Percentiles rank a stretch among this genome's conserved stretches.
phyloP scores from a whole-genome alignment of 2,888 invertebrate species.

The Lepeophtheirus nordmannii region DNA sequence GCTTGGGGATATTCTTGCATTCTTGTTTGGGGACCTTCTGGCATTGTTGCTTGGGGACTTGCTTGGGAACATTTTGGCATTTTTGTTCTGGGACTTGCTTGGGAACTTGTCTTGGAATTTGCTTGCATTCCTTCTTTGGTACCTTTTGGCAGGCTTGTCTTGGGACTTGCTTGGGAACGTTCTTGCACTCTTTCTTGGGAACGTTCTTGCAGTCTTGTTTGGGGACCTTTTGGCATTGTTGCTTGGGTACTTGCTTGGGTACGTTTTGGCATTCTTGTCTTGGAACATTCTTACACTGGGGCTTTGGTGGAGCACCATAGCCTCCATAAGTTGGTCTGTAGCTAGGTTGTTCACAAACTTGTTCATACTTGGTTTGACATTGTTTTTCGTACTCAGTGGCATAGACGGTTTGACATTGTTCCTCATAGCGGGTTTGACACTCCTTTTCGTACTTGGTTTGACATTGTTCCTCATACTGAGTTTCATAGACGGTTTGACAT shows the following conservation, averaged over 20 bases:
- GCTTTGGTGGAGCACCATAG: slow-evolving; percentile 19
- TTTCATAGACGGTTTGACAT: slow-evolving; percentile 12
- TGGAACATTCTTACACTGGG: slow-evolving; percentile 11
- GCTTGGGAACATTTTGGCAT: slow-evolving; percentile 12
- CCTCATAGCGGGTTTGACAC: slow-evolving; percentile 16
- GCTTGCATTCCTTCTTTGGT: slow-evolving; percentile 10
- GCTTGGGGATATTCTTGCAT: slow-evolving; percentile 23
- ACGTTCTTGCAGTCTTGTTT: slow-evolving; percentile 21
- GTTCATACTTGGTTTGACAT: slow-evolving; percentile 21
- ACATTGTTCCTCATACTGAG: slow-evolving; percentile 9
- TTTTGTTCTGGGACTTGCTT: slow-evolving; percentile 10
- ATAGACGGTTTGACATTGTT: slow-evolving; percentile 21
- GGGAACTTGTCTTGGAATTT: slow-evolving; percentile 21
- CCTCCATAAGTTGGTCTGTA: slow-evolving; percentile 6
- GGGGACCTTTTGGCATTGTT: slow-evolving; percentile 13
- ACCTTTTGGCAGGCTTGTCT: slow-evolving; percentile 14
- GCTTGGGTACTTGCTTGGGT: slow-evolving; percentile 23
- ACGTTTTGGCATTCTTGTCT: slow-evolving; percentile 20
- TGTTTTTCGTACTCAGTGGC: slow-evolving; percentile 21
- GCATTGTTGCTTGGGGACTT: slow-evolving; percentile 20
- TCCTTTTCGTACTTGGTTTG: slow-evolving; percentile 12
- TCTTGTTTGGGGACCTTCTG: slow-evolving; percentile 23
- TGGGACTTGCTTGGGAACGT: slow-evolving; percentile 18
- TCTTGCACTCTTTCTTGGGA: slow-evolving; percentile 16
- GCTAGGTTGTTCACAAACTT: slow-evolving; percentile 20